phyloP scores from a whole-genome alignment of 2,888 invertebrate genomes.

The Pyrocoelia pectoralis region DNA sequence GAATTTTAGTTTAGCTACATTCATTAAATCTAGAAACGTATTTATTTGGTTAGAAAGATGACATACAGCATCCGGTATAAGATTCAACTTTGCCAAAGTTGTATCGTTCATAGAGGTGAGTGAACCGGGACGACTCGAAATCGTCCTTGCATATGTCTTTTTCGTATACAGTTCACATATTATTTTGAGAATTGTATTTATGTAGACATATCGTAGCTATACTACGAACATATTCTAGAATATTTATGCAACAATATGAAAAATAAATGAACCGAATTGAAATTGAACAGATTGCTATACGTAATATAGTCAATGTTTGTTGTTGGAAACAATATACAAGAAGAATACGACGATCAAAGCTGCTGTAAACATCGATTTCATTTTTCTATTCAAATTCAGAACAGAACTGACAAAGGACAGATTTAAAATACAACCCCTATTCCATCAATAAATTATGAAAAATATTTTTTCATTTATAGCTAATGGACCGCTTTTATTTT shows the following conservation, averaged over 20 bases:
- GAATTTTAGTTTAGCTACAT: constrained; percentile 25
- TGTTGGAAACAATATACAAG: constrained; percentile 33
- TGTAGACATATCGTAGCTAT: constrained; percentile 36
- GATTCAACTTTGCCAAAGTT: constrained; percentile 35
- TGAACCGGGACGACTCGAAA: constrained; percentile 31
- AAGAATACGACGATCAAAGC: constrained; percentile 25
- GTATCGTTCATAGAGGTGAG: constrained; percentile 32
- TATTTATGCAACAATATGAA: constrained; percentile 12
- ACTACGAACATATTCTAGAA: constrained; percentile 17
- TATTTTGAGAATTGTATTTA: constrained; percentile 42
- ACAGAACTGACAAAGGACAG: constrained; percentile 22
- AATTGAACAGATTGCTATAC: constrained; percentile 49
- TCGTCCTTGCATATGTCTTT: constrained; percentile 28
- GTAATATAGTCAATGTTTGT: constrained; percentile 52
- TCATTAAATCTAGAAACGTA: constrained; percentile 37
- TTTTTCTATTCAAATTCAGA: constrained; percentile 20
- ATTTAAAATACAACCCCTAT: constrained; percentile 20
- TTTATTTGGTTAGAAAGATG: constrained; percentile 36
- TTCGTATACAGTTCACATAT: constrained; percentile 38
- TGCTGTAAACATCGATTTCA: constrained; percentile 27
- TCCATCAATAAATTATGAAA: background rate
- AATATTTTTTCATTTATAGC: background rate
- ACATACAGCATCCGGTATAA: constrained; percentile 41
- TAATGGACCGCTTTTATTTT: background rate
- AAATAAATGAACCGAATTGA: constrained; percentile 45